Conservation (phyloP, 1,140 invertebrate species). For the Orius insidiosus region DNA sequence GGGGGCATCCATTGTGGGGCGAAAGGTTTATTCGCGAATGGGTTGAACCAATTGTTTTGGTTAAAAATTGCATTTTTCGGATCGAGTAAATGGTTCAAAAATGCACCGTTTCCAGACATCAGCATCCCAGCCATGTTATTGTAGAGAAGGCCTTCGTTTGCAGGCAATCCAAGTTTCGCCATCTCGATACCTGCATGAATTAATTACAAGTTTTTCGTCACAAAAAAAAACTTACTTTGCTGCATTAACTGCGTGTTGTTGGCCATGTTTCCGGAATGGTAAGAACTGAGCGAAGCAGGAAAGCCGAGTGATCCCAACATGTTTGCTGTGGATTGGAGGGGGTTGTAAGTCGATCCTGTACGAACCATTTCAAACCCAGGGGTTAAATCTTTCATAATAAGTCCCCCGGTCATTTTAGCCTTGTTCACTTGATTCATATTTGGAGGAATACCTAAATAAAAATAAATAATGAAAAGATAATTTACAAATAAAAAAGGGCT, state of each 20-base stretch:
- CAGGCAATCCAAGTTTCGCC: conserved; percentile 27
- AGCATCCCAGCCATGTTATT: conserved; percentile 9
- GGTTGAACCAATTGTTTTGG: conserved; percentile 14
- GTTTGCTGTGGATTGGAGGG: conserved; percentile 15
- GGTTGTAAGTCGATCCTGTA: conserved; percentile 17
- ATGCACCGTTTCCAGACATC: conserved; percentile 8
- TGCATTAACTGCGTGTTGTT: conserved; percentile 55
- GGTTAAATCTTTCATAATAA: conserved; percentile 31
- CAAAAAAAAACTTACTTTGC: conserved; percentile 44
- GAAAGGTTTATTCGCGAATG: conserved; percentile 28
- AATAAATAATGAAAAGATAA: not conserved
- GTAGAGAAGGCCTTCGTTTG: conserved; percentile 4
- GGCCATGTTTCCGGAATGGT: conserved; percentile 17
- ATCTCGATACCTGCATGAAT: conserved; percentile 29
- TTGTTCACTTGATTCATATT: not conserved
- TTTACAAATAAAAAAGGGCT: too few relatives aligned
- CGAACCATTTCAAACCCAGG: conserved; percentile 30
- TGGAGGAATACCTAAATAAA: not conserved
- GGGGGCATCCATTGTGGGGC: conserved; percentile 37
- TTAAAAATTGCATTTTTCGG: conserved; percentile 7
- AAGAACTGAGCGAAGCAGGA: conserved; percentile 14
- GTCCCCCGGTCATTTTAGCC: conserved; percentile 26
- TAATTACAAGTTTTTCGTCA: too few relatives aligned
- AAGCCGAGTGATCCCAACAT: conserved; percentile 18
- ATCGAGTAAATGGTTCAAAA: conserved; percentile 7